Evolutionary conservation across 2,113 vertebrate genomes (phyloP).

Genomic region (Aptenodytes forsteri): DNA sequence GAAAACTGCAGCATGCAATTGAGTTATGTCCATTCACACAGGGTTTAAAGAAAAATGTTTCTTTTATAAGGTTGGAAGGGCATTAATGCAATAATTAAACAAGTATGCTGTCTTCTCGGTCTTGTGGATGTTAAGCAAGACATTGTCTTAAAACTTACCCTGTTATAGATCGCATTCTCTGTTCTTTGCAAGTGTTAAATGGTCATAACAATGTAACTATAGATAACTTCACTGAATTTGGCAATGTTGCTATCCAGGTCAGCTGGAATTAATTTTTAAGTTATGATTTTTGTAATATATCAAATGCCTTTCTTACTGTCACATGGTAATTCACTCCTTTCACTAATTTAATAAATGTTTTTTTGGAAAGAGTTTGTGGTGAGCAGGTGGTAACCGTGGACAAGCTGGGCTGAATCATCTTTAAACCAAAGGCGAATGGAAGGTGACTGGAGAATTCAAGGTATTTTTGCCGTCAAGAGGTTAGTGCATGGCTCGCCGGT

Average conservation of each 20-base stretch:
- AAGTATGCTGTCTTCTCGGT: background rate
- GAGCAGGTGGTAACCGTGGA: background rate
- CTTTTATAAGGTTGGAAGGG: background rate
- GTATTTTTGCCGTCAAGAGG: background rate
- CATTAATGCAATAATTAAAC: background rate
- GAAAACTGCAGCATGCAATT: background rate
- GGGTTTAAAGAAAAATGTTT: background rate
- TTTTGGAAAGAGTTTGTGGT: background rate
- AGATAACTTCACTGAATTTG: conserved; percentile 21
- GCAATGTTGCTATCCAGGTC: background rate
- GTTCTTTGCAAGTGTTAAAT: background rate
- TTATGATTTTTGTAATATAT: background rate
- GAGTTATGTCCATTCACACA: background rate
- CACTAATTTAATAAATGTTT: conserved; percentile 5
- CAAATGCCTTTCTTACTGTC: background rate
- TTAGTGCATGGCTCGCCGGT: background rate
- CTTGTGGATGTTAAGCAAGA: background rate
- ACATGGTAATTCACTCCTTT: background rate
- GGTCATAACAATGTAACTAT: background rate
- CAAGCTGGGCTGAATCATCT: background rate
- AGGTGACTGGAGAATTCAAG: background rate
- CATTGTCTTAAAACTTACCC: background rate
- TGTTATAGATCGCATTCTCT: background rate
- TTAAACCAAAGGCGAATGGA: background rate
- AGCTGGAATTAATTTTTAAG: conserved; percentile 23